Evolutionary conservation across 2,888 invertebrate genomes (phyloP), one percentile per base, ranked within the genome.

Genomic region (Salpingus planirostris): DNA sequence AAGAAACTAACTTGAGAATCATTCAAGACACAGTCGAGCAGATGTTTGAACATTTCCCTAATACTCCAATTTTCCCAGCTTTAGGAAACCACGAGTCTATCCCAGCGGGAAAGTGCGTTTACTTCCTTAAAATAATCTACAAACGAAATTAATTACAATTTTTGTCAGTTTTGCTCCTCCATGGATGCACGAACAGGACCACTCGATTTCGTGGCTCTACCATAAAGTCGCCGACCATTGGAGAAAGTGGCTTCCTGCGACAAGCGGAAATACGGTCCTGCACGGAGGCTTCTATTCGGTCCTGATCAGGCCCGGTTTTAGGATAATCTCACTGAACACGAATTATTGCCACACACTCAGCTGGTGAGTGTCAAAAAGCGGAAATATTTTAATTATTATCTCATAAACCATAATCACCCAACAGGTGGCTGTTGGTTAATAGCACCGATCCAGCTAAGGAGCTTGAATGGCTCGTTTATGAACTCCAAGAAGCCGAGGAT

Each of bases 41-140:
- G 56, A 80, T 90, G 77, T 73, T 78, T 0, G 78, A 80, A 38
- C 78, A 77, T 64, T 93, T 97, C 55, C 95, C 90, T 0, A 84
- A 83, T 1, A 82, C 85, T 13, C 92, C 91, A 1, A 87, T 96
- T 44, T 95, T 90, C 56, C 91, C 95, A 7, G 87, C 92, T 0
- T 68, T 97, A 7, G 97, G 97, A 2, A 97, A 97, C 65, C 96
- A 97, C 54, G 97, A 97, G 68, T 82, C 90, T 43, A 84, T 87
- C 6, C 96, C 96, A n/a, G 90, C 92, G 1, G 93, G 96, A 60
- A 88, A 85, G 89, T 87, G 65, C 48, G 46, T 12, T 26, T 24
- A 23, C 21, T 2, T 11, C 15, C 10, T 15, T 11, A 15, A 18
- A 14, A 14, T 15, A 18, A 10, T 11, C 8, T 25, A 25, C 7